Conservation (phyloP, 2,113 vertebrate species). For the Platanista minor region DNA sequence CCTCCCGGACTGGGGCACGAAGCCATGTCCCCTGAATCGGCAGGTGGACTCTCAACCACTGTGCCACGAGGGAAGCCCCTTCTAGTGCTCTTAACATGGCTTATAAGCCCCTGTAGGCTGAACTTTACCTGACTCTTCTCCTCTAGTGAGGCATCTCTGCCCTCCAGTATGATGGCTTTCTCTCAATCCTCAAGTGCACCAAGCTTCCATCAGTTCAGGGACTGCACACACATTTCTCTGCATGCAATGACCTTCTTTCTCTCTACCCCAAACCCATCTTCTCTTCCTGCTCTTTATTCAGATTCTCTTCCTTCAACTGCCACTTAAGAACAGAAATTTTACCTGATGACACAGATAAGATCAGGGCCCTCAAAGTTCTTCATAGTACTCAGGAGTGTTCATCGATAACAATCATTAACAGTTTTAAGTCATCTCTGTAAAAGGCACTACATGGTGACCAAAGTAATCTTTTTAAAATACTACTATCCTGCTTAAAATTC, state of each 20-base stretch:
- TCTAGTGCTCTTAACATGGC: neutral
- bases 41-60: too few relatives aligned
- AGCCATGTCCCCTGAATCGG: too few relatives aligned
- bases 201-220: neutral
- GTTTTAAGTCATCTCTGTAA: neutral
- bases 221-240: neutral
- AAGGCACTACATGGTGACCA: neutral
- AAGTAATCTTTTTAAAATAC: neutral
- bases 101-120: neutral
- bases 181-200: neutral
- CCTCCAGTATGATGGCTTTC: neutral
- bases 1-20: too few relatives aligned
- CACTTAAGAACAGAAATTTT: neutral
- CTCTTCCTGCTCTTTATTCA: neutral
- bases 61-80: too few relatives aligned
- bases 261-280: neutral
- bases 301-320: neutral
- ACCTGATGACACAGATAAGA: neutral
- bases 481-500: neutral
- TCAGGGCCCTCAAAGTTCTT: neutral
- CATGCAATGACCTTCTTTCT: neutral
- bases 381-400: neutral
- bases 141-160: too few relatives aligned
- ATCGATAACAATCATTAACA: neutral
- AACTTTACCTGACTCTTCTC: neutral